phyloP scores from a whole-genome alignment of 2,888 invertebrate genomes.

The Drosophila ochracea region DNA sequence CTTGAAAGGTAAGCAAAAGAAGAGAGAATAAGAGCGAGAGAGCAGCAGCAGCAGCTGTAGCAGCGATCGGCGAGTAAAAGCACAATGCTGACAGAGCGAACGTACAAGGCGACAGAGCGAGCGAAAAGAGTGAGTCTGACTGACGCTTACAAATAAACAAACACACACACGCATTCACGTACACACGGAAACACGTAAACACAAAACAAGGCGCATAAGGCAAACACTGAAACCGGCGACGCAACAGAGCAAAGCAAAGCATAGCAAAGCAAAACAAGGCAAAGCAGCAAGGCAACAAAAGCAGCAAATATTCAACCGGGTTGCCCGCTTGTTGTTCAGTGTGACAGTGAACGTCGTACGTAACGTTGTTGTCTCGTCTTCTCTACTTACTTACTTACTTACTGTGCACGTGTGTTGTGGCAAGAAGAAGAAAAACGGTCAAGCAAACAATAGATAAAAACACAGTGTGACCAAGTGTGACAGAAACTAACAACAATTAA shows the following conservation, averaged over 20 bases:
- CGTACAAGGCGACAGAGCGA: conserved; percentile 9
- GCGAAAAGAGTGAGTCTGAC: conserved; percentile 31
- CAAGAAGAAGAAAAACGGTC: conserved; percentile 3
- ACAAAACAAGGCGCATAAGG: conserved; percentile 27
- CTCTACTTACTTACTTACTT: conserved; percentile 27
- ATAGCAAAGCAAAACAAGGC: conserved; percentile 27
- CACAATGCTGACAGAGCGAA: conserved; percentile 11
- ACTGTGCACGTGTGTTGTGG: neutral
- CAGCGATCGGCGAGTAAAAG: conserved; percentile 17
- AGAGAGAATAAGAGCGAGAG: conserved; percentile 6
- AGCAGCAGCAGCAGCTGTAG: conserved; percentile 11
- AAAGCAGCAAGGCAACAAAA: conserved; percentile 32
- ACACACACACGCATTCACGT: conserved; percentile 8
- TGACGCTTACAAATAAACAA: conserved; percentile 29
- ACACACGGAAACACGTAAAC: conserved; percentile 15
- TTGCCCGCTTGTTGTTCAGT: conserved; percentile 58
- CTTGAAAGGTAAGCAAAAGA: conserved; percentile 18
- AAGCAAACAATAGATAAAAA: conserved; percentile 5
- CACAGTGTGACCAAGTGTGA: conserved; percentile 23
- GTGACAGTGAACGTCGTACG: conserved; percentile 79
- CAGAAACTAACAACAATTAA: conserved; percentile 7
- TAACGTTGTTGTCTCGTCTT: conserved; percentile 51
- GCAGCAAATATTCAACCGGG: conserved; percentile 37
- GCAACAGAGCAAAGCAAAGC: conserved; percentile 28
- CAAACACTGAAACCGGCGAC: conserved; percentile 50